Evolutionary conservation across 2,888 invertebrate genomes (phyloP).

Genomic region (Ceramica pisi): DNA sequence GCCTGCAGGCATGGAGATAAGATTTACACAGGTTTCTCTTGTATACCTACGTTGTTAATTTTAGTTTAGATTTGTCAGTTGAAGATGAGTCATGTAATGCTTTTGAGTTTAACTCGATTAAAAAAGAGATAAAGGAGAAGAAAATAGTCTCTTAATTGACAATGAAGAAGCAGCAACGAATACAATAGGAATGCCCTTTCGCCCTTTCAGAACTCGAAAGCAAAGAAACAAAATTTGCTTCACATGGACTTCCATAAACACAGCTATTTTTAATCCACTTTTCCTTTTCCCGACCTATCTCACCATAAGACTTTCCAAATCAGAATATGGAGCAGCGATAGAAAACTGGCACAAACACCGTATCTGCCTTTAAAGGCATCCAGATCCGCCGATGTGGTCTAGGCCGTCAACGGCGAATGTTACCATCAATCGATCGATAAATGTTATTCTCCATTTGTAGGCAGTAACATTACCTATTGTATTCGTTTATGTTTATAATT

Average conservation of each 20-base stretch:
- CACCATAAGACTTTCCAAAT: conserved; percentile 50
- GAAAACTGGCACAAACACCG: conserved; percentile 54
- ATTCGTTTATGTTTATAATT: conserved; percentile 60
- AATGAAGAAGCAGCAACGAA: not conserved
- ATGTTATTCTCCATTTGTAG: conserved; percentile 59
- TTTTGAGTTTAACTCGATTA: not conserved
- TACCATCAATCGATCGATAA: conserved; percentile 62
- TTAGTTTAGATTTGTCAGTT: conserved; percentile 12
- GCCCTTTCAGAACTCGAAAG: not conserved
- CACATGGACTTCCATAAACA: not conserved
- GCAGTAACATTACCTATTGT: conserved; percentile 59
- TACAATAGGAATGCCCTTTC: not conserved
- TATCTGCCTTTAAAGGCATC: conserved; percentile 58
- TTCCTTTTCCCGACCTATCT: conserved; percentile 41
- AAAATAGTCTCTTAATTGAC: not conserved
- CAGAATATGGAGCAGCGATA: conserved; percentile 52
- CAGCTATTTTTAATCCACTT: conserved; percentile 30
- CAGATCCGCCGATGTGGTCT: conserved; percentile 55
- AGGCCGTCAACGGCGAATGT: conserved; percentile 58
- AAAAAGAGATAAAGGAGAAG: not conserved
- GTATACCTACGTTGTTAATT: not conserved
- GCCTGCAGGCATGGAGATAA: conserved; percentile 53
- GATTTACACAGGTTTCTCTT: conserved; percentile 42
- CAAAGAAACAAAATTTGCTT: not conserved
- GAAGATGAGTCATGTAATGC: not conserved